Base-by-base conservation (phyloP, 2,888 invertebrate species). In the Erynnis tages region DNA sequence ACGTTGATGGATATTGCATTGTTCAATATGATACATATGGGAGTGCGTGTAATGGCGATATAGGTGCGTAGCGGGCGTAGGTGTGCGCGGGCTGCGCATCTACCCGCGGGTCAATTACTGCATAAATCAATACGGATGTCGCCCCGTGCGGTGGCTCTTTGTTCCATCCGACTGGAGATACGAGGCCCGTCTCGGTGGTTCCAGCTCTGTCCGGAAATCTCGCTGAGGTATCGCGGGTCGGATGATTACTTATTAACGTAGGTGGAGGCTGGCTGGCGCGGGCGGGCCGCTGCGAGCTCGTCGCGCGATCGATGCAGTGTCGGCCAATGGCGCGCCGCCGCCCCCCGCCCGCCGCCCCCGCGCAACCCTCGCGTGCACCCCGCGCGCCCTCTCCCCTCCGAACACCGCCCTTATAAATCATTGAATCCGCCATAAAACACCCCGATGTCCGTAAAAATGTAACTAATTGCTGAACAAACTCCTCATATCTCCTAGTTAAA, bases 181-280 rank as follows among this genome's bases (percentile, higher is more conserved):
- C 81, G 76, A 80, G 80, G 77, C 76, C 79, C 79, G 79, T 82
- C 84, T 86, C 82, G 71, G 79, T 74, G 79, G 76, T 81, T 81
- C 77, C 82, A 79, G 83, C 76, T 79, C 77, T 72, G 80, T 74
- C 84, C 87, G 86, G 87, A 84, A 86, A 82, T 82, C 82, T 87
- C 79, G 80, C 78, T 79, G 82, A 87, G 87, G 86, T 83, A 85
- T 81, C 79, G 79, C 84, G 79, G 85, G 82, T 85, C 83, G 86
- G 80, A 86, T 86, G 87, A 89, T 88, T 89, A 88, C 89, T 89
- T 89, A 89, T 89, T 89, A 89, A 88, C 88, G 87, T 88, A 85
- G 89, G 86, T 87, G 88, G 87, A 86, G 89, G 86, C 79, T 79
- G 84, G 82, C 73, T 76, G 82, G 79, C 79, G 73, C 86, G 86